Conservation (phyloP, 2,113 vertebrate species). For the Hemichromis elongatus region DNA sequence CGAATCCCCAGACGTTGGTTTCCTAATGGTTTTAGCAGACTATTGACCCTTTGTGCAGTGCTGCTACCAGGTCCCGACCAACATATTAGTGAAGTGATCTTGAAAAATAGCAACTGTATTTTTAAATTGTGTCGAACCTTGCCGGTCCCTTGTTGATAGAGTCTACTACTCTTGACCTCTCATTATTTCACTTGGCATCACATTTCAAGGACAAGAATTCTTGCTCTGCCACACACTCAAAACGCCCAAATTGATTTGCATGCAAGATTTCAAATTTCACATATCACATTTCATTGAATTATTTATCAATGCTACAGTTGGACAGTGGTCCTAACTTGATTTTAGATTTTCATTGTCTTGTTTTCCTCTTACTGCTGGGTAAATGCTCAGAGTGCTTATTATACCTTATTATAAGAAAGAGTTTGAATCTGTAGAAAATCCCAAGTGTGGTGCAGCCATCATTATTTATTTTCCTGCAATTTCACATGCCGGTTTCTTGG, state of each 20-base stretch:
- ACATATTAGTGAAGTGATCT: not conserved
- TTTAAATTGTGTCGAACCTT: not conserved
- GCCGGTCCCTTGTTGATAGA: not conserved
- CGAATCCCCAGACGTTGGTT: not conserved
- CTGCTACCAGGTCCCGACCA: not conserved
- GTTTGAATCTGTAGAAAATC: not conserved
- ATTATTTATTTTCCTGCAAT: not conserved
- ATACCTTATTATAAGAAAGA: not conserved
- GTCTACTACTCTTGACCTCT: not conserved
- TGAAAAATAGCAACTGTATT: not conserved
- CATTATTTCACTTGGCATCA: not conserved
- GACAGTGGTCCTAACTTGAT: not conserved
- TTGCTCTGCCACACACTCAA: not conserved
- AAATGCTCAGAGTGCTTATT: not conserved
- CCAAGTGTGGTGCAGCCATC: not conserved
- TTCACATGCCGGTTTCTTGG: not conserved
- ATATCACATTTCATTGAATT: not conserved
- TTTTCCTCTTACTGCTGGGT: not conserved
- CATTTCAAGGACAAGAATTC: not conserved
- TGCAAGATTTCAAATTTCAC: not conserved
- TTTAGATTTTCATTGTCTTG: not conserved
- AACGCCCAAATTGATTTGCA: not conserved
- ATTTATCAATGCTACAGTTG: not conserved
- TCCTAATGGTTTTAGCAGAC: not conserved
- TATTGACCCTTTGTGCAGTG: not conserved